Conservation (phyloP, 2,888 invertebrate genomes). For the Dicroscelio sp. region DNA sequence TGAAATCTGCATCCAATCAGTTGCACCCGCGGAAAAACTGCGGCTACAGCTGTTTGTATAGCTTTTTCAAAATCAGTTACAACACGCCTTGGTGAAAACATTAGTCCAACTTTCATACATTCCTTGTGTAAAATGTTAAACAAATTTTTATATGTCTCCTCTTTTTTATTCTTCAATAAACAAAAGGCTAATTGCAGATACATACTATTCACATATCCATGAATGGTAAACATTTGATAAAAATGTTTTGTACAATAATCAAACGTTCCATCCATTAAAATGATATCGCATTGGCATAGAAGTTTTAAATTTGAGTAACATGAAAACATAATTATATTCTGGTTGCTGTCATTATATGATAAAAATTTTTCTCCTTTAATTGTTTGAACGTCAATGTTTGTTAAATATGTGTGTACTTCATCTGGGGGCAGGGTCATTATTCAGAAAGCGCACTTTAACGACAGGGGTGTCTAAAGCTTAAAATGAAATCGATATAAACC, state of each 20-base stretch:
- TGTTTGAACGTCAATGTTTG: not conserved
- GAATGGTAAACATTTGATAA: conserved; percentile 25
- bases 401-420: not conserved
- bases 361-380: not conserved
- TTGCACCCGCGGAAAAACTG: not conserved
- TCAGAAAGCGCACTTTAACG: too few relatives aligned
- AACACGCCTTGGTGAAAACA: conserved; percentile 2
- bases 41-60: not conserved
- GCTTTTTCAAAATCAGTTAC: conserved; percentile 23
- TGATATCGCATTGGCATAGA: not conserved
- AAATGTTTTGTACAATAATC: conserved; percentile 25
- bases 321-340: not conserved
- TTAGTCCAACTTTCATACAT: not conserved
- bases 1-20: conserved; percentile 19
- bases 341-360: not conserved
- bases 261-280: conserved; percentile 35
- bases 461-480: too few relatives aligned
- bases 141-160: not conserved
- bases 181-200: conserved; percentile 3
- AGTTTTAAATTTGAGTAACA: not conserved
- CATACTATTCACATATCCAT: not conserved
- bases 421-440: too few relatives aligned
- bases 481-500: too few relatives aligned
- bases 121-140: not conserved
- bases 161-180: conserved; percentile 2